Evolutionary conservation across 2,113 vertebrate genomes (phyloP).

Genomic region (Oriolus oriolus): DNA sequence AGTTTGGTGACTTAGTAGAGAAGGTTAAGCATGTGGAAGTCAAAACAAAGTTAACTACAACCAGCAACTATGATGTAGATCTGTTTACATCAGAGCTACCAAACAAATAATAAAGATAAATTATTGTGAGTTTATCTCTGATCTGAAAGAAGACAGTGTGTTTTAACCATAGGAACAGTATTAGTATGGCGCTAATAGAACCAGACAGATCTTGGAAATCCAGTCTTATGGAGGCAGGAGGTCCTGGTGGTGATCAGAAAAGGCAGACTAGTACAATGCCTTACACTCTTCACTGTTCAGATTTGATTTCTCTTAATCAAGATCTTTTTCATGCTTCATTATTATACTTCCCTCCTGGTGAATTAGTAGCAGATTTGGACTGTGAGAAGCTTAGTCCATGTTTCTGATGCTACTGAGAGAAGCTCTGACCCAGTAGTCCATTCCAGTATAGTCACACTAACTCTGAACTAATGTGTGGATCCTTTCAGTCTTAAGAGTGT

Average conservation of each 20-base stretch:
- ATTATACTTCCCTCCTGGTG: neutral
- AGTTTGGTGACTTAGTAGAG: neutral
- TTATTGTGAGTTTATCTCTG: neutral
- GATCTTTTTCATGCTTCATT: neutral
- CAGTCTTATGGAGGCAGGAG: neutral
- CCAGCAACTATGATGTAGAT: neutral
- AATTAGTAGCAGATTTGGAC: neutral
- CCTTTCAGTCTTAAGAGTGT: neutral
- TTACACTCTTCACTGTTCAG: neutral
- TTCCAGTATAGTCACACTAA: neutral
- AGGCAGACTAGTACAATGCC: neutral
- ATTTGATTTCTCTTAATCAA: neutral
- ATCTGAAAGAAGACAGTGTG: neutral
- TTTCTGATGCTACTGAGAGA: neutral
- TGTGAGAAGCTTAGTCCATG: accelerated
- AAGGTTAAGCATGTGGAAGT: neutral
- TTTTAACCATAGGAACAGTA: neutral
- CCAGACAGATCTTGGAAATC: neutral
- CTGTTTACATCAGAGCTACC: neutral
- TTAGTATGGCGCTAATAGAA: neutral
- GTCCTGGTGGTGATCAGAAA: neutral
- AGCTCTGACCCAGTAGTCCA: neutral
- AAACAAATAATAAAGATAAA: neutral
- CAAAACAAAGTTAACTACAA: neutral
- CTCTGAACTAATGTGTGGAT: neutral